Base-by-base conservation (phyloP, 2,797 vertebrate species). In the Myotis myotis region DNA sequence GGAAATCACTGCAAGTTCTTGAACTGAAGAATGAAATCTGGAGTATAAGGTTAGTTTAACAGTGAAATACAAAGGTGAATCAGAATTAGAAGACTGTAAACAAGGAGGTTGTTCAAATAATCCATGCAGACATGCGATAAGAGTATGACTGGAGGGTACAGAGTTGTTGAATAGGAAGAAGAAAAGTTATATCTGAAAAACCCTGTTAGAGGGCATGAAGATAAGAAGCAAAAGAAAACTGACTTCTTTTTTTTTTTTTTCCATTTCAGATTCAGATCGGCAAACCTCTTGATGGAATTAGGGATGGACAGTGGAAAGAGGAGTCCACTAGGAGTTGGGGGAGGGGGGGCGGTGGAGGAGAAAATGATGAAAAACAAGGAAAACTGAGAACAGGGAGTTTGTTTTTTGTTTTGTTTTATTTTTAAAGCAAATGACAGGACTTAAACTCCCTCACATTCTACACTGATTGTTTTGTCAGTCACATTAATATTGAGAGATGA, bases 401-500 rank as follows among this genome's bases (percentile, higher is more conserved):
- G 44, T 78, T 47, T 83, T 9, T 25, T 57, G 55, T 57, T 57
- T 57, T 25, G 55, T 57, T 25, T 6, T 51, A 17, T 6, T 51
- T 91, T 70, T 12, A 44, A 72, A 44, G 51, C 71, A 78, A 83
- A 88, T 84, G 84, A 70, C 5, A 88, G 51, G 41, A 33, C 62
- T n/a, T 83, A 88, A 92, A 28, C 10, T 84, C 19, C 9, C 4
- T 74, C 6, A 68, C 36, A n/a, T 60, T 84, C 72, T 33, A 44
- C 16, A 81, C 75, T 76, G 68, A 70, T 72, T 68, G 51, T 75
- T 49, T 75, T 57, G 25, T 86, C 41, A 82, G 76, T 70, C 25
- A 38, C 44, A 76, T 87, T 90, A 49, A 70, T 28, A 44, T 75
- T 87, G 49, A 90, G 68, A 82, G 87, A 60, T 82, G 33, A 70